Percentiles rank a stretch among this genome's conserved stretches.
phyloP scores from a whole-genome alignment of 2,888 invertebrate genomes.

The Pediacus dermestoides region DNA sequence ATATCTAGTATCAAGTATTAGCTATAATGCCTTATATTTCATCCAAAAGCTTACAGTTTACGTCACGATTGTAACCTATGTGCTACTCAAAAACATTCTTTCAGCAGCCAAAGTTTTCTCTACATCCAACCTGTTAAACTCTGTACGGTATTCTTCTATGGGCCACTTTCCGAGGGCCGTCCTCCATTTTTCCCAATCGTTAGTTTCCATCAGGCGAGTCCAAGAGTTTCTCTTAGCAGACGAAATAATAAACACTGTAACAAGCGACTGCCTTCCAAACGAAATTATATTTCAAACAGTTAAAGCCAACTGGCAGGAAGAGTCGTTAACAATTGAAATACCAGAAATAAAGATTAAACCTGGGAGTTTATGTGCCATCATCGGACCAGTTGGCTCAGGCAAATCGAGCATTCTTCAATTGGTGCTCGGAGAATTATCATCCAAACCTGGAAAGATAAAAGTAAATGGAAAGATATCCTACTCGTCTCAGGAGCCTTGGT shows the following conservation, averaged over 20 bases:
- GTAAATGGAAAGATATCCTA: slow-evolving; percentile 3
- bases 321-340: too few relatives aligned
- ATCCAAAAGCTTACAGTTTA: background rate
- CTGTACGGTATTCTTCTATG: too few relatives aligned
- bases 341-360: too few relatives aligned
- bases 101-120: background rate
- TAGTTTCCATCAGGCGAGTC: background rate
- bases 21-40: background rate
- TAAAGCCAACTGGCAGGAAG: too few relatives aligned
- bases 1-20: background rate
- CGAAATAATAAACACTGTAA: slow-evolving; percentile 1
- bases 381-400: slow-evolving; percentile 2
- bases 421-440: background rate
- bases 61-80: background rate
- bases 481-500: background rate
- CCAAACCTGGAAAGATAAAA: background rate
- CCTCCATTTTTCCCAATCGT: background rate
- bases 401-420: background rate
- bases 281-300: background rate
- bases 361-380: slow-evolving; percentile 4
- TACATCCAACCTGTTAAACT: too few relatives aligned
- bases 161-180: too few relatives aligned
- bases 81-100: background rate
- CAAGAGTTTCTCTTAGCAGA: slow-evolving; percentile 5
- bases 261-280: too few relatives aligned